Base-by-base conservation (phyloP, 2,113 vertebrate species). In the Capreolus pygargus region DNA sequence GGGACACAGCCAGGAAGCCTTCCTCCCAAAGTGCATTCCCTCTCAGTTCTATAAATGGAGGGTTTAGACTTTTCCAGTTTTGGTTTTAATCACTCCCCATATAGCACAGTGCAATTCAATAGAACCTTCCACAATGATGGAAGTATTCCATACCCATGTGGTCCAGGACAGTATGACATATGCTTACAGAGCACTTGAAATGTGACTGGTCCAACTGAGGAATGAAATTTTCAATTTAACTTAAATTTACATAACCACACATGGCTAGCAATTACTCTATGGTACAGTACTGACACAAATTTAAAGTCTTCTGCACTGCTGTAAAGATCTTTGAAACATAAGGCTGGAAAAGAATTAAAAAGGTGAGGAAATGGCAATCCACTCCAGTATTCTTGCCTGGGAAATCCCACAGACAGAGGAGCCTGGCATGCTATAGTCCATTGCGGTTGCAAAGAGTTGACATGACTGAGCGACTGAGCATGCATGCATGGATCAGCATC, bases 401-500 rank as follows among this genome's bases (percentile, higher is more conserved):
- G 67, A 74, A 74, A 74, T 25, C 21, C 10, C 36, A 39, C 36
- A 39, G 67, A 23, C 67, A 74, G 39, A 74, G n/a, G n/a, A 39
- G 36, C 10, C 67, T 74, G 67, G 19, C 5, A 39, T 19, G 19
- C 19, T 70, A 70, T 11, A 70, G 19, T 23, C 67, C 67, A 39
- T 0, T 39, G 67, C 19, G 67, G 21, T 39, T 58, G 36, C 21
- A 74, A 70, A 70, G 67, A 74, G 67, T 12, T 74, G 67, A 25
- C 67, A 74, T 23, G 19, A 39, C 67, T 74, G n/a, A 74, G n/a
- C 2, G 0, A 6, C 67, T 39, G 36, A 74, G 67, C 67, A 13
- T 6, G n/a, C n/a, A 13, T 0, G 10, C 19, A 13, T 74, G 19
- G n/a, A 39, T 16, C 14, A 7, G 1, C n/a, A 45, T 27, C n/a